Percentiles rank a stretch among this genome's conserved stretches.
phyloP scores from a whole-genome alignment of 2,888 invertebrate genomes.

The Terebella lapidaria region DNA sequence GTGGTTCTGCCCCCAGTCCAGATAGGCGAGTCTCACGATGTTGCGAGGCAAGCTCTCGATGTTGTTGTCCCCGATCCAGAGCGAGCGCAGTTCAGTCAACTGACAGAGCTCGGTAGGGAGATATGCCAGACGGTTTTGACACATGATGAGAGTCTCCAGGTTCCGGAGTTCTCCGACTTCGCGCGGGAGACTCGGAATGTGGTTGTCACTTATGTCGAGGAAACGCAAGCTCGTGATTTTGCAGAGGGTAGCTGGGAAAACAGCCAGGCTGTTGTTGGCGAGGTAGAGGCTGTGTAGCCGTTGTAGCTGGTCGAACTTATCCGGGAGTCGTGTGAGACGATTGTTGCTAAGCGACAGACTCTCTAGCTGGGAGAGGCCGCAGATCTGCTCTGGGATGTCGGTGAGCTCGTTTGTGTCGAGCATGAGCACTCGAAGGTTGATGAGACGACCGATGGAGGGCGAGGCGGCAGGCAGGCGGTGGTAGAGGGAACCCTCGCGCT shows the following conservation, averaged over 20 bases:
- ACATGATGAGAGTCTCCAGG: slow-evolving; percentile 47
- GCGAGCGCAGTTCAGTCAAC: slow-evolving; percentile 45
- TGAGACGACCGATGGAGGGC: slow-evolving; percentile 37
- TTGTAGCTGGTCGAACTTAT: slow-evolving; percentile 35
- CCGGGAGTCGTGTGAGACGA: slow-evolving; percentile 35
- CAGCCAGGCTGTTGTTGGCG: slow-evolving; percentile 51
- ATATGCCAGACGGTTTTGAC: slow-evolving; percentile 43
- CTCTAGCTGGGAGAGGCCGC: slow-evolving; percentile 41
- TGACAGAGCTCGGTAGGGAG: slow-evolving; percentile 48
- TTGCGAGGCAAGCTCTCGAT: slow-evolving; percentile 41
- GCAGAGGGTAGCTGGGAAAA: slow-evolving; percentile 43
- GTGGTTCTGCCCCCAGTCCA: slow-evolving; percentile 47
- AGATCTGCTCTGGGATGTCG: slow-evolving; percentile 40
- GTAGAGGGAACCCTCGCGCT: slow-evolving; percentile 46
- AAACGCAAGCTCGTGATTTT: slow-evolving; percentile 41
- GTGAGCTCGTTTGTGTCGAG: slow-evolving; percentile 49
- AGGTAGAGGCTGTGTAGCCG: slow-evolving; percentile 37
- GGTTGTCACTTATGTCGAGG: slow-evolving; percentile 53
- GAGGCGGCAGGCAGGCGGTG: slow-evolving; percentile 44
- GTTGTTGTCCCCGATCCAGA: slow-evolving; percentile 54
- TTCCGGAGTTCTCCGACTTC: slow-evolving; percentile 44
- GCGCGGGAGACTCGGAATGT: slow-evolving; percentile 35
- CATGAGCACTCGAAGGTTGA: slow-evolving; percentile 44
- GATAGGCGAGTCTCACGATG: slow-evolving; percentile 38
- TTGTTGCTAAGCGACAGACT: slow-evolving; percentile 51